Conservation (phyloP, 2,113 vertebrate species). For the Acanthisitta chloris region DNA sequence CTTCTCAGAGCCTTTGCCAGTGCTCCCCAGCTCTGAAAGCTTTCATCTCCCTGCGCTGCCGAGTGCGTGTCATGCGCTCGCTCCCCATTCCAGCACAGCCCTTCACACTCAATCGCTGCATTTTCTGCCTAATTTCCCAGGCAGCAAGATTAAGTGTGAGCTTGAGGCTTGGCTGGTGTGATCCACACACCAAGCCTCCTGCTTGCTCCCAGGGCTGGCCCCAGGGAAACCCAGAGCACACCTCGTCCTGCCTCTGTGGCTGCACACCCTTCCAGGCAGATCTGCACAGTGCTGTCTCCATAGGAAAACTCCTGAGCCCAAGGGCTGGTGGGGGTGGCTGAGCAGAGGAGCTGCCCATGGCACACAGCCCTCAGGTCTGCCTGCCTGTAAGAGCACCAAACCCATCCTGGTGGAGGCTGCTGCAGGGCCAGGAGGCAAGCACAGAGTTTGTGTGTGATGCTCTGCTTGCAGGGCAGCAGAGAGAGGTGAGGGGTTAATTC, state of each 20-base stretch:
- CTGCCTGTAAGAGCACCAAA: neutral
- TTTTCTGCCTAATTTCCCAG: conserved; percentile 70
- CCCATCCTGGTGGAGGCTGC: neutral
- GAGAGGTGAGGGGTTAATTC: no score
- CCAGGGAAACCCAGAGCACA: neutral
- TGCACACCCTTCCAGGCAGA: accelerated
- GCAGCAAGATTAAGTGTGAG: conserved; percentile 40
- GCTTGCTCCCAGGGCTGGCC: neutral
- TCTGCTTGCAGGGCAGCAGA: neutral
- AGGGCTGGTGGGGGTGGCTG: accelerated
- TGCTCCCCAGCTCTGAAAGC: conserved; percentile 64
- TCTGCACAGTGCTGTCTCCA: accelerated
- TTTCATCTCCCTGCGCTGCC: conserved; percentile 52
- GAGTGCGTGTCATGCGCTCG: conserved; percentile 44
- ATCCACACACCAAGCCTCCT: neutral
- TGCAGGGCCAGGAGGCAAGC: neutral
- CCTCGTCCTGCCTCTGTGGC: neutral
- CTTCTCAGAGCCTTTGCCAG: conserved; percentile 57
- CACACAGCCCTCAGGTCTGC: neutral
- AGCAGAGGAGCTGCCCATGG: neutral
- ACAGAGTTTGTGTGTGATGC: no score
- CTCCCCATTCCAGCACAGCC: conserved; percentile 61
- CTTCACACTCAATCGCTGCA: conserved; percentile 54
- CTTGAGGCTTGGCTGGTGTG: neutral
- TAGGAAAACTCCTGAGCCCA: neutral